Percentiles rank a stretch among this genome's conserved stretches.
phyloP scores from a whole-genome alignment of 53 echinoderm and acorn worm genomes.

The Luidia sarsii region DNA sequence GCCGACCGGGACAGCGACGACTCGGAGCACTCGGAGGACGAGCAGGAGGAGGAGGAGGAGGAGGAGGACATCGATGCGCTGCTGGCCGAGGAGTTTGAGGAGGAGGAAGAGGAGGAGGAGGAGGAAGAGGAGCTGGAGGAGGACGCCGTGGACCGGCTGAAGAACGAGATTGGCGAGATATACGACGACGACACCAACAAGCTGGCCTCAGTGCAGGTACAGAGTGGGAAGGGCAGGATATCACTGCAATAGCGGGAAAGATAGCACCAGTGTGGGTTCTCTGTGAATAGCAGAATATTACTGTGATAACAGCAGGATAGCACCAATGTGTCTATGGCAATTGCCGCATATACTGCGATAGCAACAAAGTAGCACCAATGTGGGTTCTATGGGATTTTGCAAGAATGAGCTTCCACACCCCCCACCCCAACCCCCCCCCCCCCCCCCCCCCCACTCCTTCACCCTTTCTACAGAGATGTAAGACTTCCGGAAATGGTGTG shows the following conservation, averaged over 20 bases:
- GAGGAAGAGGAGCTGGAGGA: conserved; percentile 97
- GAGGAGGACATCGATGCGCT: conserved; percentile 95
- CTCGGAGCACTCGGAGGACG: conserved; percentile 89
- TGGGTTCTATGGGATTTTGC: conserved; percentile 57
- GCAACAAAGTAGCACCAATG: conserved; percentile 71
- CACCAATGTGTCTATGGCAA: too few relatives aligned
- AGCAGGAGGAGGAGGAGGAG: conserved; percentile 88
- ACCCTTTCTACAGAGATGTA: too few relatives aligned
- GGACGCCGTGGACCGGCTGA: conserved; percentile 89
- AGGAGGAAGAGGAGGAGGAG: conserved; percentile 98
- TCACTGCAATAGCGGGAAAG: conserved; percentile 23
- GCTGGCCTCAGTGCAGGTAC: conserved; percentile 83
- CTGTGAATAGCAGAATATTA: too few relatives aligned
- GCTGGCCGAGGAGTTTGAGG: conserved; percentile 99
- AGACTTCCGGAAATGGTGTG: too few relatives aligned
- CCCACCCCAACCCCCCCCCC: too few relatives aligned
- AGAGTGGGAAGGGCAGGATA: neutral
- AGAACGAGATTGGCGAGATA: conserved; percentile 96
- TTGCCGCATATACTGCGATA: conserved; percentile 95
- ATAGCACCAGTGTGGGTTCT: conserved; percentile 79
- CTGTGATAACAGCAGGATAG: neutral
- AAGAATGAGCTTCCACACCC: neutral
- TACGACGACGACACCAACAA: conserved; percentile 94
- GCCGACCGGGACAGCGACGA: conserved; percentile 98
- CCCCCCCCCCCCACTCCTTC: too few relatives aligned